Conservation (phyloP, 2,797 vertebrate species). For the Emydoidea blandingii region DNA sequence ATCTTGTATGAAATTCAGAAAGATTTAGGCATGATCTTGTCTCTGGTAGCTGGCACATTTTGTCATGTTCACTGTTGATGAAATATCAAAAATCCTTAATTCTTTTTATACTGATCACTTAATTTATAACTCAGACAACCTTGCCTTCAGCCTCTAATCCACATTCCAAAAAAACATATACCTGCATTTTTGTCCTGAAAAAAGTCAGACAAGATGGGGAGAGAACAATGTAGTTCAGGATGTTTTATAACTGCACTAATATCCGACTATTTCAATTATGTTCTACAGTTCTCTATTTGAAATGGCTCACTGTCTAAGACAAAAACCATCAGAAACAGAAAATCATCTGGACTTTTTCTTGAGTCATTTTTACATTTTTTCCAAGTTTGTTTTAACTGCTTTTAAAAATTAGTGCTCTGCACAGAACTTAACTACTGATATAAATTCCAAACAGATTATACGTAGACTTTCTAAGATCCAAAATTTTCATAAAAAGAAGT, state of each 20-base stretch:
- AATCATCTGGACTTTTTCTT: background rate
- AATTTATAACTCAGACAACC: background rate
- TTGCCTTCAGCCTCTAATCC: background rate
- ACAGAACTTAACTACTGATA: background rate
- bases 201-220: background rate
- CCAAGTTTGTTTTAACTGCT: background rate
- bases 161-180: background rate
- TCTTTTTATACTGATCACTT: background rate
- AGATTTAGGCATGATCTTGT: background rate
- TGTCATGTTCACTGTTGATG: background rate
- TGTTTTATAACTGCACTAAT: background rate
- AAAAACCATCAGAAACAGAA: background rate
- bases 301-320: background rate
- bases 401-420: background rate
- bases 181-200: slow-evolving; percentile 5
- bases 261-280: background rate
- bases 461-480: background rate
- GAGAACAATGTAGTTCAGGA: background rate
- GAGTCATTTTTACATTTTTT: background rate
- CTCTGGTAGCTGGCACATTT: background rate
- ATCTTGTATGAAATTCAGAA: background rate
- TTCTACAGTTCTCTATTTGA: background rate
- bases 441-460: background rate
- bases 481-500: background rate
- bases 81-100: background rate